Conservation (phyloP, 2,797 vertebrate species). For the Channa striata region DNA sequence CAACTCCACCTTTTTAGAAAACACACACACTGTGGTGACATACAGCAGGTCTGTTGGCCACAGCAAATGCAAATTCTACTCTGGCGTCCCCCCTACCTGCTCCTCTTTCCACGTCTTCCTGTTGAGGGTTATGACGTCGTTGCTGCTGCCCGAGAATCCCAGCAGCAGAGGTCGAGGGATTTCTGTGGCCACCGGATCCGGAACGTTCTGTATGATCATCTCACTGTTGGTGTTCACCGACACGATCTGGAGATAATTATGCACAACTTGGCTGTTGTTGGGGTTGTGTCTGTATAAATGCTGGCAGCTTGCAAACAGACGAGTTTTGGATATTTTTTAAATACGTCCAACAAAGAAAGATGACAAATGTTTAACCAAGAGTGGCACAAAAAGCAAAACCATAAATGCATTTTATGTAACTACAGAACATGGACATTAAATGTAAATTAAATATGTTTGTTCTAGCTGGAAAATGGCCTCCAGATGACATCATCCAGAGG, state of each 20-base stretch:
- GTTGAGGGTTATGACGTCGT: slow-evolving; percentile 60
- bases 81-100: slow-evolving; percentile 68
- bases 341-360: too few species aligned
- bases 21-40: background rate
- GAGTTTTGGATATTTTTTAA: too few species aligned
- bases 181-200: slow-evolving; percentile 66
- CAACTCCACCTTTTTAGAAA: slow-evolving; percentile 71
- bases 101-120: slow-evolving; percentile 75
- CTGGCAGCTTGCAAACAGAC: too few species aligned
- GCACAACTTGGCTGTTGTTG: too few species aligned
- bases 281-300: too few species aligned
- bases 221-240: slow-evolving; percentile 41
- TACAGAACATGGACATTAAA: too few species aligned
- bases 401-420: too few species aligned
- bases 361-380: too few species aligned
- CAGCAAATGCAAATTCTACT: background rate
- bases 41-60: background rate
- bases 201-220: slow-evolving; percentile 75
- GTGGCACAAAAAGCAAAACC: too few species aligned
- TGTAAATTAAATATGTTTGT: too few species aligned
- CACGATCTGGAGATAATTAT: slow-evolving; percentile 68
- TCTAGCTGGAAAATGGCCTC: too few species aligned
- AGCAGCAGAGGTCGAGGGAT: slow-evolving; percentile 73
- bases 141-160: slow-evolving; percentile 25
- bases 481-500: too few species aligned